phyloP scores from a whole-genome alignment of 2,888 invertebrate genomes.

The Patella pellucida region DNA sequence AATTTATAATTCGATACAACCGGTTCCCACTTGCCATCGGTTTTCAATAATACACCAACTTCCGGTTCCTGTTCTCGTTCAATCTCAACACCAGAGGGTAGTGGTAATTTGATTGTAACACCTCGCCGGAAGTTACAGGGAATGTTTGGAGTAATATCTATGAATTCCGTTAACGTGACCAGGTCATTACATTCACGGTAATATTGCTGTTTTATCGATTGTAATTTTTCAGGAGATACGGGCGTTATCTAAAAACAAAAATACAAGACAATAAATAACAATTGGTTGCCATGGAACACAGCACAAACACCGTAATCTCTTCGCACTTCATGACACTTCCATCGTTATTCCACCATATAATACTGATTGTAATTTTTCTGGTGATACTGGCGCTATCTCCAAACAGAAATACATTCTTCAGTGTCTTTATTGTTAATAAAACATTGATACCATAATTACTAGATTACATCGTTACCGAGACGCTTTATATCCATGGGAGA shows the following conservation, averaged over 20 bases:
- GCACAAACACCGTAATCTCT: not conserved
- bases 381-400: no score
- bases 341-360: no score
- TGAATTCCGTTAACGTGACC: constrained; percentile 58
- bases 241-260: constrained; percentile 54
- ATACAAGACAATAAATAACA: not conserved
- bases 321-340: not conserved
- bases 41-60: constrained; percentile 59
- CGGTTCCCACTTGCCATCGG: constrained; percentile 57
- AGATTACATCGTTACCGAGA: no score
- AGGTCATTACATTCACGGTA: constrained; percentile 60
- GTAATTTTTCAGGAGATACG: constrained; percentile 53
- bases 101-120: constrained; percentile 66
- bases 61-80: constrained; percentile 55
- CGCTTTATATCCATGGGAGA: no score
- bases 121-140: constrained; percentile 55
- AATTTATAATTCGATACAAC: constrained; percentile 61
- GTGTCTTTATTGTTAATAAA: no score
- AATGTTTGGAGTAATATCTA: constrained; percentile 49
- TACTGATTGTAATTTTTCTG: no score
- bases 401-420: no score
- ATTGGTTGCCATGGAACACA: not conserved
- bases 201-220: constrained; percentile 48
- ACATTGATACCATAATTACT: no score
- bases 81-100: constrained; percentile 58